Percentiles rank a stretch among this genome's conserved stretches.
phyloP scores from a whole-genome alignment of 2,797 vertebrate genomes.

The Harpagifer antarcticus region DNA sequence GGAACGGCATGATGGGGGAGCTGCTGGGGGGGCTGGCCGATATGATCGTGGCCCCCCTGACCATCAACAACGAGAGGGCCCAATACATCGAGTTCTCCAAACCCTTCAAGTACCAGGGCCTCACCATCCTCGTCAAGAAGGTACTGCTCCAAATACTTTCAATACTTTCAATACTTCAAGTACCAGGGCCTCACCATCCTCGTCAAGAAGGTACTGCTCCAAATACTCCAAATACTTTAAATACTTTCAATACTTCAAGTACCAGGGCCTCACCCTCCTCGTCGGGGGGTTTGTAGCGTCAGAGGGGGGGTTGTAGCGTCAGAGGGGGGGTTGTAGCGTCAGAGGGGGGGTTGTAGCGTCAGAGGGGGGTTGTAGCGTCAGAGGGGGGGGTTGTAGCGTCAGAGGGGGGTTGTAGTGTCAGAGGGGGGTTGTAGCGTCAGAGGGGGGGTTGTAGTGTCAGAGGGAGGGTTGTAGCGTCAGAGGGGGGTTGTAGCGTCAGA shows the following conservation, averaged over 20 bases:
- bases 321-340: no score
- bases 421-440: no score
- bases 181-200: slow-evolving; percentile 99
- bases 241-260: slow-evolving; percentile 98
- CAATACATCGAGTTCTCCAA: slow-evolving; percentile 99
- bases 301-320: no score
- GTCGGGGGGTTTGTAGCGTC: no score
- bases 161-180: slow-evolving; percentile 97
- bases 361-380: no score
- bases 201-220: slow-evolving; percentile 93
- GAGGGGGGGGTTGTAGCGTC: no score
- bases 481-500: no score
- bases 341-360: no score
- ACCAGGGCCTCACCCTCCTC: slow-evolving; percentile 97
- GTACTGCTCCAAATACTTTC: slow-evolving; percentile 87
- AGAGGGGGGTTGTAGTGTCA: no score
- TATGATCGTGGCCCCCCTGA: slow-evolving; percentile 98
- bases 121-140: slow-evolving; percentile 99
- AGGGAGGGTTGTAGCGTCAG: no score
- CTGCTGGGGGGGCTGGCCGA: slow-evolving; percentile 96
- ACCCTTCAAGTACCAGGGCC: slow-evolving; percentile 98
- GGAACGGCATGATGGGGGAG: slow-evolving; percentile 99
- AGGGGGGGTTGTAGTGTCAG: no score
- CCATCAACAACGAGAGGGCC: slow-evolving; percentile 98
- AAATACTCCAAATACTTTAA: slow-evolving; percentile 84